These are phyloP conservation scores for Rhingia campestris DNA, from an alignment of 2,888 invertebrate species.

Conservation along the genomic window DNA sequence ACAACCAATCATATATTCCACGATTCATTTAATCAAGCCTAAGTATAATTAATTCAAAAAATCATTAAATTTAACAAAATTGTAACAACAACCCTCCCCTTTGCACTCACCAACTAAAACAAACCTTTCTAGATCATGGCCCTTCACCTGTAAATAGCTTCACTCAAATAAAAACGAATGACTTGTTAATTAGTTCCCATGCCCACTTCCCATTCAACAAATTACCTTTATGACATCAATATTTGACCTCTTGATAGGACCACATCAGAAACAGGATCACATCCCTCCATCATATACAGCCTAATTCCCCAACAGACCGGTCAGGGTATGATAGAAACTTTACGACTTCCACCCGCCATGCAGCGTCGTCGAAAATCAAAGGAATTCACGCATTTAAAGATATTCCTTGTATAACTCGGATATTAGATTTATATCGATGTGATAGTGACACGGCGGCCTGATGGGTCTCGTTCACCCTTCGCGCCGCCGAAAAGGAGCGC, in stretches of 20 bases:
- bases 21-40: too few species aligned
- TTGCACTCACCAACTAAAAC: too few species aligned
- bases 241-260: slow-evolving; percentile 33
- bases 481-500: slow-evolving; percentile 16
- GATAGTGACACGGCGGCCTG: slow-evolving; percentile 36
- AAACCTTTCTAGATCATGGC: too few species aligned
- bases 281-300: slow-evolving; percentile 17
- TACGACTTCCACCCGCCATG: slow-evolving; percentile 46
- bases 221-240: slow-evolving; percentile 26
- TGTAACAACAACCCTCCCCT: too few species aligned
- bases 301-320: slow-evolving; percentile 41
- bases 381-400: slow-evolving; percentile 13
- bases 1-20: too few species aligned
- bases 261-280: slow-evolving; percentile 34
- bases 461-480: not conserved
- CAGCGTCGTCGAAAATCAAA: slow-evolving; percentile 30
- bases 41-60: too few species aligned
- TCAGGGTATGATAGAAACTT: slow-evolving; percentile 24
- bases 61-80: too few species aligned
- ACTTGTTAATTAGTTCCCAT: slow-evolving; percentile 49
- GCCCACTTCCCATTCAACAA: slow-evolving; percentile 26
- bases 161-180: slow-evolving; percentile 16
- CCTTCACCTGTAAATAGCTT: too few species aligned
- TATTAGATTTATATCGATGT: slow-evolving; percentile 63
- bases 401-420: slow-evolving; percentile 33